Evolutionary conservation across 2,888 invertebrate species (phyloP).

Genomic region (Molorchus minor): DNA sequence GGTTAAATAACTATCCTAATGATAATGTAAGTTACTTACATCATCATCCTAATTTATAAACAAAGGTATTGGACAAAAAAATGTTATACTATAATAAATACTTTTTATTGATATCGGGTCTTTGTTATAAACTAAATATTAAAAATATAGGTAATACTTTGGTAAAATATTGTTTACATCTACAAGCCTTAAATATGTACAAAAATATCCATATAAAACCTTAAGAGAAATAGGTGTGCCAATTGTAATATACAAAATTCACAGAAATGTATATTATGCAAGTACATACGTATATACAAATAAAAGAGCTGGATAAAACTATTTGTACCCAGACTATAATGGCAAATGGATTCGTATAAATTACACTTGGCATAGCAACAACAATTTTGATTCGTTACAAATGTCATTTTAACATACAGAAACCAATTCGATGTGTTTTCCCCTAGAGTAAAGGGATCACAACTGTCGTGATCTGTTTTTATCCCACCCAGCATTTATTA

Average conservation of each 20-base stretch:
- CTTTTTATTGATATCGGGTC: constrained; percentile 10
- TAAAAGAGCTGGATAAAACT: constrained; percentile 1
- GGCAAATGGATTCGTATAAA: background rate
- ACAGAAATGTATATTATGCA: too few species aligned
- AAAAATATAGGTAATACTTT: constrained; percentile 51
- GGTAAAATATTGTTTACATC: constrained; percentile 43
- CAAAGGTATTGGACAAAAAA: too few species aligned
- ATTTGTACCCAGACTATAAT: constrained; percentile 22
- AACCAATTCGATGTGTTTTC: background rate
- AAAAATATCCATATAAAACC: constrained; percentile 7
- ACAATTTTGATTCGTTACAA: background rate
- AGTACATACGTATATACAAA: background rate
- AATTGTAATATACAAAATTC: too few species aligned
- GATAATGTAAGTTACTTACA: too few species aligned
- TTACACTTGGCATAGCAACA: background rate
- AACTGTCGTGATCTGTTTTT: too few species aligned
- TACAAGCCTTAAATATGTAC: constrained; percentile 38
- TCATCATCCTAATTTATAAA: too few species aligned
- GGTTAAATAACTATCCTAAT: too few species aligned
- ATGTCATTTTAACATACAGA: background rate
- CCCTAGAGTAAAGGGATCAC: too few species aligned
- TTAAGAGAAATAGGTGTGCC: too few species aligned
- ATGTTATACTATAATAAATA: too few species aligned
- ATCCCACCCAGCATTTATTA: too few species aligned
- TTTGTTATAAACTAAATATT: constrained; percentile 29